phyloP scores from a whole-genome alignment of 2,888 invertebrate species.

The Trichogramma dendrolimi region DNA sequence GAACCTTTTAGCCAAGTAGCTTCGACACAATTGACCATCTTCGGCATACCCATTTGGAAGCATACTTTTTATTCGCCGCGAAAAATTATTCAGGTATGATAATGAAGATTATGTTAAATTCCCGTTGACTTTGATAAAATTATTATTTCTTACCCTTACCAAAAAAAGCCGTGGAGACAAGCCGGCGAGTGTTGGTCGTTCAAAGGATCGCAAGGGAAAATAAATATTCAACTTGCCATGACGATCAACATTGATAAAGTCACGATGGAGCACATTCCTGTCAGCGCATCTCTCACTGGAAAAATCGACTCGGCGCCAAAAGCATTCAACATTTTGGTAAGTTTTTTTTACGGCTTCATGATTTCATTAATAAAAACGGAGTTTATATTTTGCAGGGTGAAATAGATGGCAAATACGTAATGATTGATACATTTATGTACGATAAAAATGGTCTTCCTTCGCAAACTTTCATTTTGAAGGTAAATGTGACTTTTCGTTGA shows the following conservation, averaged over 20 bases:
- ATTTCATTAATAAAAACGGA: not conserved
- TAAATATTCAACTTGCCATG: conserved; percentile 41
- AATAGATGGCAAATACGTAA: conserved; percentile 29
- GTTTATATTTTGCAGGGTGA: conserved; percentile 30
- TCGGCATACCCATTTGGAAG: conserved; percentile 42
- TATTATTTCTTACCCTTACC: not conserved
- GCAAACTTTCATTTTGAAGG: conserved; percentile 39
- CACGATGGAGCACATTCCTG: conserved; percentile 59
- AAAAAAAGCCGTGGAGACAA: conserved; percentile 39
- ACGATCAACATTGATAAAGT: conserved; percentile 55
- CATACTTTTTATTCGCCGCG: conserved; percentile 40
- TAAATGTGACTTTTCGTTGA: conserved; percentile 17
- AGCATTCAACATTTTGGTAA: conserved; percentile 49
- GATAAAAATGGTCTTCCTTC: conserved; percentile 35
- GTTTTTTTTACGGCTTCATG: conserved; percentile 3
- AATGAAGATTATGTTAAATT: not conserved
- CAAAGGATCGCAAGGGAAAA: conserved; percentile 53
- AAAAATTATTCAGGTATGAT: conserved; percentile 41
- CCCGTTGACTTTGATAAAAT: not conserved
- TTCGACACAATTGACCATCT: conserved; percentile 32
- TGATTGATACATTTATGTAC: conserved; percentile 36
- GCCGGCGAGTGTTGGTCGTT: conserved; percentile 64
- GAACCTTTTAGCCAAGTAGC: conserved; percentile 33
- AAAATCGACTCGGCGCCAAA: conserved; percentile 58
- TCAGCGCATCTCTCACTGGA: conserved; percentile 54